Conservation (phyloP, 2,888 invertebrate genomes). For the Chrysolina americana region DNA sequence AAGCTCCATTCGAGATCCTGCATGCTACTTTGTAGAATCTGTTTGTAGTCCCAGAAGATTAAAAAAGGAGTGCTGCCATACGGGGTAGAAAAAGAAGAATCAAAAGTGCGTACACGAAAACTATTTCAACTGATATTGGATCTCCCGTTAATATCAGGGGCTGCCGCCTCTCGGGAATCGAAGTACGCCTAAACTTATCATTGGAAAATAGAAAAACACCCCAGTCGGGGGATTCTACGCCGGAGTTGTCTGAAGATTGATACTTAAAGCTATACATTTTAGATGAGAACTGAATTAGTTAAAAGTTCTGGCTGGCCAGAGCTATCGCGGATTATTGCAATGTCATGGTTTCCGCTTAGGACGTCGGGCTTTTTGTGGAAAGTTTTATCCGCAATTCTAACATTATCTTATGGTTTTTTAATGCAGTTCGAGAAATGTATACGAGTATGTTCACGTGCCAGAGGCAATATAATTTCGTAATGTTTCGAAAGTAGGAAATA, state of each 20-base stretch:
- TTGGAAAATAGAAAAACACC: slow-evolving; percentile 64
- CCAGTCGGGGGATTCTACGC: slow-evolving; percentile 47
- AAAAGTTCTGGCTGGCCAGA: slow-evolving; percentile 24
- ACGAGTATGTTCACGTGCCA: too few relatives aligned
- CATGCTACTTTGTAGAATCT: slow-evolving; percentile 15
- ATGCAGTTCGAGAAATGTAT: background rate
- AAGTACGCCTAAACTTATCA: slow-evolving; percentile 62
- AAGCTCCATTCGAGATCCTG: background rate
- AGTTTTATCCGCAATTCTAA: background rate
- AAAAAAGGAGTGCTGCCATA: slow-evolving; percentile 9
- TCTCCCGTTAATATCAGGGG: slow-evolving; percentile 54
- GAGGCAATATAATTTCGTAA: too few relatives aligned
- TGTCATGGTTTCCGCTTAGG: slow-evolving; percentile 5
- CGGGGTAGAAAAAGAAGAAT: slow-evolving; percentile 37
- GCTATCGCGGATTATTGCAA: slow-evolving; percentile 12
- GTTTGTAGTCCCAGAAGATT: slow-evolving; percentile 25
- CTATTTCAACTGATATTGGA: slow-evolving; percentile 65
- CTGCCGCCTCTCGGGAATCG: slow-evolving; percentile 54
- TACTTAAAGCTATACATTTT: slow-evolving; percentile 60
- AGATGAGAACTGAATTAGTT: slow-evolving; percentile 53
- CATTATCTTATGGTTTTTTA: background rate
- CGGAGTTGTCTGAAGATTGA: slow-evolving; percentile 56
- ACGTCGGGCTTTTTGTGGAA: background rate
- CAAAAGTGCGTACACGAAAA: slow-evolving; percentile 64
- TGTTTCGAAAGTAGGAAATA: too few relatives aligned